Base-by-base conservation (phyloP, 2,797 vertebrate species). In the Pseudochirops corinnae region DNA sequence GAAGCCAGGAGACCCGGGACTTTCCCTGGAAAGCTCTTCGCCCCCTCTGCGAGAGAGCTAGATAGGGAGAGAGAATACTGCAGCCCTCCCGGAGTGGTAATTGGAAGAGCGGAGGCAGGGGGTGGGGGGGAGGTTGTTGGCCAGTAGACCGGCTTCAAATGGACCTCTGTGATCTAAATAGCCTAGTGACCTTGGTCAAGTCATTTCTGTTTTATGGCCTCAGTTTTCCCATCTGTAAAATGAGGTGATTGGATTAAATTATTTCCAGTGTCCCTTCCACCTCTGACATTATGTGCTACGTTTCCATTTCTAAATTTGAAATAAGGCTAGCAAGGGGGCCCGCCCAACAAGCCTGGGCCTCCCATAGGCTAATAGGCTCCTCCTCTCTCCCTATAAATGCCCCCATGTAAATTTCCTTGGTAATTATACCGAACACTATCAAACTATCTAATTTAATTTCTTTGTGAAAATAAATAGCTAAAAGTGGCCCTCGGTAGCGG, bases 361-460 rank as follows among this genome's bases (percentile, higher is more conserved):
- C 55, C 55, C 62, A 55, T 52, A 31, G 58, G 50, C 9, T 96
- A 97, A 96, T 96, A 96, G 95, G 82, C 94, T 94, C 93, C 90
- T 55, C 28, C 90, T 62, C 94, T 92, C 95, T 94, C 56, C 92
- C 96, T 91, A 96, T 96, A 97, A 97, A 95, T 90, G 96, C 39
- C 94, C 39, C 91, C 60, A 26, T 96, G 97, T 97, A 98, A 97
- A 98, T 98, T 97, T 97, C 98, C 94, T 97, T 97, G 96, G 92
- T 97, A 98, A 98, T 97, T 97, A 98, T 98, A 95, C 94, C 3
- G 96, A 98, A 98, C 98, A 97, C 98, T 95, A 98, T 98, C 97
- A 98, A 98, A 98, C 98, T 96, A 98, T 98, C 98, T 98, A 98
- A 98, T 98, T 98, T 98, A 98, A 98, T 98, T 98, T 98, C 98